Conservation (phyloP, 2,113 vertebrate genomes). For the Urocitellus parryii region DNA sequence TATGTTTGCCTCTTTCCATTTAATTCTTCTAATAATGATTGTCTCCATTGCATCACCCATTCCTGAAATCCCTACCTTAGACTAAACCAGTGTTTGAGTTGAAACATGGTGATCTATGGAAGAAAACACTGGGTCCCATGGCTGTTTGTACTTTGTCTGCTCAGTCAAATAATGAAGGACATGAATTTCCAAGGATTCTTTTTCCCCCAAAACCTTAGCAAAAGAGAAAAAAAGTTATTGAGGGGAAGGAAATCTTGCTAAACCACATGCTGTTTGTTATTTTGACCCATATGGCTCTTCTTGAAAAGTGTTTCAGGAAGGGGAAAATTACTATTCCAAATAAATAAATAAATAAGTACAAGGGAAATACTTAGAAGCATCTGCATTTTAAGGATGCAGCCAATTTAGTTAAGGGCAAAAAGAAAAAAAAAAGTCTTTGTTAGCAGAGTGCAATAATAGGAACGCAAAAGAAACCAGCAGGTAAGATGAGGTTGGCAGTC, state of each 20-base stretch:
- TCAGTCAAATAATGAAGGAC: background rate
- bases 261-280: conserved; percentile 31
- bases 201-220: background rate
- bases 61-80: background rate
- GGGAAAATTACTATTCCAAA: conserved; percentile 2
- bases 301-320: conserved; percentile 4
- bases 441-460: background rate
- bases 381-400: background rate
- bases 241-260: background rate
- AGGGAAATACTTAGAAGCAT: background rate
- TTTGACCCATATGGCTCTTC: conserved; percentile 43
- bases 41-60: background rate
- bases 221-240: background rate
- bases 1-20: background rate
- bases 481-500: background rate
- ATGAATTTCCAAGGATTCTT: conserved; percentile 8
- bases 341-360: background rate
- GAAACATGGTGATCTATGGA: background rate
- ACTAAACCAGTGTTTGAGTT: background rate
- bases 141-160: background rate
- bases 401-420: background rate
- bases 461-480: background rate
- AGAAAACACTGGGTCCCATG: background rate
- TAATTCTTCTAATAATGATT: background rate
- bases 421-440: background rate